Conservation (phyloP, 1,140 invertebrate species). For the Centruroides vittatus region DNA sequence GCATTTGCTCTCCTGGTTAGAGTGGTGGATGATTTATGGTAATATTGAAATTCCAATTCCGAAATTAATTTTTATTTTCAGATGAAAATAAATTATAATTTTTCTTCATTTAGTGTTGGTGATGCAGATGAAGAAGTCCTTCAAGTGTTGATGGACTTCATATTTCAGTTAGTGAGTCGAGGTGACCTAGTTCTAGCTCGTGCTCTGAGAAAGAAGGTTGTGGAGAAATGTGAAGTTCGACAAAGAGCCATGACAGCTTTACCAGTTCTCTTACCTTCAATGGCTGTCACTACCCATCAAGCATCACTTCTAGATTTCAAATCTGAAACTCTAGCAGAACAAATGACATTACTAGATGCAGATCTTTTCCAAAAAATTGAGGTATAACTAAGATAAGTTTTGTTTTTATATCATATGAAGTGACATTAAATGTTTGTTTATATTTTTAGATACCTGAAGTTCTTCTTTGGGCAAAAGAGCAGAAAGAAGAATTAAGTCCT, state of each 20-base stretch:
- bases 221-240: constrained; percentile 65
- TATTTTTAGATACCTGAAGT: constrained; percentile 59
- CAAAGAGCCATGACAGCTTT: constrained; percentile 33
- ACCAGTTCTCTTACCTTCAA: constrained; percentile 26
- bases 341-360: constrained; percentile 94
- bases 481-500: constrained; percentile 89
- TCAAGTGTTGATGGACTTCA: constrained; percentile 60
- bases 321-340: constrained; percentile 81
- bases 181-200: constrained; percentile 77
- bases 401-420: neutral
- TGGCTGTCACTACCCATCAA: constrained; percentile 18
- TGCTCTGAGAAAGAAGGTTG: constrained; percentile 69
- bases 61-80: constrained; percentile 2
- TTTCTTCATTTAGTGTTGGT: constrained; percentile 42
- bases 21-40: constrained; percentile 88
- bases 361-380: constrained; percentile 93
- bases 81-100: neutral
- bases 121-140: constrained; percentile 43
- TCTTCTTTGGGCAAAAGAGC: constrained; percentile 90
- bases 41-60: constrained; percentile 20
- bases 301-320: constrained; percentile 75
- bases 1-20: constrained; percentile 77
- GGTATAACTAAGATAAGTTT: constrained; percentile 32
- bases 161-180: constrained; percentile 69
- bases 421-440: neutral